Percentiles rank a stretch among this genome's conserved stretches.
These are phyloP conservation scores for Drusus annulatus DNA, from an alignment of 1,140 invertebrate genomes.

Conservation along the genomic window DNA sequence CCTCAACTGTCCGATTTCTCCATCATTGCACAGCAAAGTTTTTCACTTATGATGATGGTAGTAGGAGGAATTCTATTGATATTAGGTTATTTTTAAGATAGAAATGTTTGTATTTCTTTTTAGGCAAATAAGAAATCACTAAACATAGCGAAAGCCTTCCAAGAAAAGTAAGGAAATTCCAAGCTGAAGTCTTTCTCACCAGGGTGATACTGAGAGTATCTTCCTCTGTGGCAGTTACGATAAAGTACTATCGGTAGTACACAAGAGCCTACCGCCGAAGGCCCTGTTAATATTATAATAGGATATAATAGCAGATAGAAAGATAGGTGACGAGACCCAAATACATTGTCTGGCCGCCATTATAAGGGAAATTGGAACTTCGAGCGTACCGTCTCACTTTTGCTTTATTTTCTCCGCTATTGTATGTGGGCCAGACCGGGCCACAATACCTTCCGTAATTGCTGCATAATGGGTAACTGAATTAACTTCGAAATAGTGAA, in stretches of 20 bases:
- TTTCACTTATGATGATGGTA: too few relatives aligned
- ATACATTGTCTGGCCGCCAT: constrained; percentile 47
- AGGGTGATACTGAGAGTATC: too few relatives aligned
- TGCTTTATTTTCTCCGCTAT: constrained; percentile 31
- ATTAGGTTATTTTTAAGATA: too few relatives aligned
- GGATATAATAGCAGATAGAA: background rate
- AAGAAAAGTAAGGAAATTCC: too few relatives aligned
- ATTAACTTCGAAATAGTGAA: constrained; percentile 28
- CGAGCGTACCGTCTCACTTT: constrained; percentile 22
- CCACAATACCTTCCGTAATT: constrained; percentile 51
- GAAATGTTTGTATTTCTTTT: too few relatives aligned
- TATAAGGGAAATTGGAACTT: constrained; percentile 45
- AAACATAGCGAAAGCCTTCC: too few relatives aligned
- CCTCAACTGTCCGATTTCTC: too few relatives aligned
- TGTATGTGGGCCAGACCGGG: constrained; percentile 6
- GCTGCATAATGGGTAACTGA: constrained; percentile 52
- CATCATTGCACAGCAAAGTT: too few relatives aligned
- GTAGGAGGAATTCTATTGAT: too few relatives aligned
- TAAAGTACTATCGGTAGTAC: background rate
- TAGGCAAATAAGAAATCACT: too few relatives aligned
- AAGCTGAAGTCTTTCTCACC: too few relatives aligned
- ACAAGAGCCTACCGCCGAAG: constrained; percentile 34
- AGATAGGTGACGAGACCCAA: background rate
- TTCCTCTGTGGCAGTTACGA: too few relatives aligned
- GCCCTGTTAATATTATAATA: constrained; percentile 22